Evolutionary conservation across 2,113 vertebrate species (phyloP), one percentile per base, ranked within the genome.

Genomic region (Caretta caretta): DNA sequence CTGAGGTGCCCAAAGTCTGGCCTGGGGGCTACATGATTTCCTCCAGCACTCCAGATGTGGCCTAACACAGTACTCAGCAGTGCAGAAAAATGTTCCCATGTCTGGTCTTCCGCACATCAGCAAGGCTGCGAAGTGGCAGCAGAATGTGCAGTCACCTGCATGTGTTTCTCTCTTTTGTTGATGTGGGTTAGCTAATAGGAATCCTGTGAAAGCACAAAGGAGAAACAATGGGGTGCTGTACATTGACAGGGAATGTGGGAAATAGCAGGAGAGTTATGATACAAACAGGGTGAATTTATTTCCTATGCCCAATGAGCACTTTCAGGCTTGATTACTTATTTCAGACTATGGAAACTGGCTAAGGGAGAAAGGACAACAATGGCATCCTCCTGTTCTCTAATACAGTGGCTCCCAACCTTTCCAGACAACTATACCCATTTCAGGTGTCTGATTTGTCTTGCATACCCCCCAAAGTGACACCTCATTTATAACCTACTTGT

Each of bases 1-100:
- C 25, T 0, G 0, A 89, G 82, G 27, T 51, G 87, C 81, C 50
- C 56, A 57, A 24, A 50, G 92, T 62, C 56, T 6, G 46, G 85
- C 87, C 16, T 0, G 0, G 31, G 81, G 80, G 4, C 72, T 0
- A 1, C 11, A 0, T 0, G 1, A 38, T 24, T 53, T 38, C 92
- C 31, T 0, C 20, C 81, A 88, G 51, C 89, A 3, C 38, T 84
- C 87, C 95, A 96, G 94, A 91, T 93, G 93, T 92, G 94, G 8
- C 65, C 57, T 0, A 17, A 56, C 0, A 1, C 80, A 48, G 42
- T 83, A 83, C n/a, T 1, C 90, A 89, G 92, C 46, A 56, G 46
- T 0, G 31, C 94, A 88, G 92, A 83, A 42, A 90, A 84, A 75
- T 6, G 24, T 1, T 72, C 20, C 38, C 86, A 75, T 51, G 83